Percentiles rank a stretch among this genome's conserved stretches.
Conservation (phyloP, 2,888 invertebrate genomes). For the Pilophorus perplexus region DNA sequence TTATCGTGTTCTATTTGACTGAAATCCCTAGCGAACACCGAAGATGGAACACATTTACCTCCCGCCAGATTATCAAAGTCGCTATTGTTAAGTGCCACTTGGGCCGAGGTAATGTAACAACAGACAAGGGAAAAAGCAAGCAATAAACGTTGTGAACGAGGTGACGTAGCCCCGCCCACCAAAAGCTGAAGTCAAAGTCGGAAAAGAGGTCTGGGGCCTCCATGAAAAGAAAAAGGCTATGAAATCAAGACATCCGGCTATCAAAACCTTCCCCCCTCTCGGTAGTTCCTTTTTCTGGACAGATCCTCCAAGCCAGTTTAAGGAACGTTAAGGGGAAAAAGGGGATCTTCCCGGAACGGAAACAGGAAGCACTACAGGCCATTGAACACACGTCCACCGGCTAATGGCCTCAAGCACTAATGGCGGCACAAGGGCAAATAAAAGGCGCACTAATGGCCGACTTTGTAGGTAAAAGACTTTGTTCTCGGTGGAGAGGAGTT, state of each 20-base stretch:
- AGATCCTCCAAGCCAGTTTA: slow-evolving; percentile 3
- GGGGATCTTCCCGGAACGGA: slow-evolving; percentile 12
- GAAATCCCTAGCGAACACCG: too few species aligned
- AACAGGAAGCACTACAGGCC: slow-evolving; percentile 33
- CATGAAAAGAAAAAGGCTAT: slow-evolving; percentile 31
- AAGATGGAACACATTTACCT: too few species aligned
- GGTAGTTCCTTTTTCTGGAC: slow-evolving; percentile 7
- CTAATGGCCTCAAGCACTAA: slow-evolving; percentile 39
- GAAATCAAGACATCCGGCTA: slow-evolving; percentile 38
- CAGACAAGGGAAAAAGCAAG: too few species aligned
- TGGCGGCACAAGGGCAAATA: slow-evolving; percentile 33
- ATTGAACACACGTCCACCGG: slow-evolving; percentile 33
- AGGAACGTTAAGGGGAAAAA: neutral
- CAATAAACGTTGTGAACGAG: too few species aligned
- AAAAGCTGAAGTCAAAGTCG: too few species aligned
- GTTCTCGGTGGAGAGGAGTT: slow-evolving; percentile 3
- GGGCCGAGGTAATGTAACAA: too few species aligned
- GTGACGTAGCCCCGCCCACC: too few species aligned
- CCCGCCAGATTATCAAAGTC: too few species aligned
- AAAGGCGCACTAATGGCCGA: slow-evolving; percentile 40
- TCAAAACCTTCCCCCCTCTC: slow-evolving; percentile 24
- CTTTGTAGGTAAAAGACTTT: slow-evolving; percentile 36
- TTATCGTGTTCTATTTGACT: too few species aligned
- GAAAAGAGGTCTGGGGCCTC: too few species aligned
- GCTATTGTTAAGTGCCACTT: too few species aligned